A percentile compares a stretch with the other conserved stretches of the same genome.
Evolutionary conservation across 2,888 invertebrate genomes (phyloP).

Genomic region (Sepiola atlantica): DNA sequence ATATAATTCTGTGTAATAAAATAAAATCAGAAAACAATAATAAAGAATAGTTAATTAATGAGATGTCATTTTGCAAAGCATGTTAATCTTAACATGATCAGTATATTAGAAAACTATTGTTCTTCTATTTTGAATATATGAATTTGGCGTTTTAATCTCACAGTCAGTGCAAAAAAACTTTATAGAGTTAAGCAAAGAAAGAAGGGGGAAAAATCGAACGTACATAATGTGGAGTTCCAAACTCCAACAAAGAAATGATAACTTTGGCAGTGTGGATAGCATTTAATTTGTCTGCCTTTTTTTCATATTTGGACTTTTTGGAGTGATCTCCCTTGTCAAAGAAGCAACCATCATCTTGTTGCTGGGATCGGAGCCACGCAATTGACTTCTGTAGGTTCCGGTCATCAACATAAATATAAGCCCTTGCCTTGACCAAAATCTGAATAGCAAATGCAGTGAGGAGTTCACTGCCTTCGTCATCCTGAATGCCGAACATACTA

Average conservation of each 20-base stretch:
- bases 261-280: conserved; percentile 58
- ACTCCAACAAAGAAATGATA: conserved; percentile 57
- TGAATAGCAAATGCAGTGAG: conserved; percentile 84
- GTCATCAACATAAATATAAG: conserved; percentile 78
- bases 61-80: no score
- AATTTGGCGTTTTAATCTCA: no score
- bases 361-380: conserved; percentile 74
- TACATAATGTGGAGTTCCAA: conserved; percentile 52
- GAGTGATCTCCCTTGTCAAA: conserved; percentile 65
- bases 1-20: no score
- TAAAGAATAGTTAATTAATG: no score
- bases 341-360: conserved; percentile 86
- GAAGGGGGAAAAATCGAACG: background rate
- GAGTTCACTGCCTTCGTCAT: conserved; percentile 60
- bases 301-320: background rate
- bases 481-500: conserved; percentile 61
- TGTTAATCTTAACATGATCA: no score
- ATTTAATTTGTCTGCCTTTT: background rate
- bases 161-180: no score
- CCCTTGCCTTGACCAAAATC: conserved; percentile 79
- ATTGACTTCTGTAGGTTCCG: conserved; percentile 59
- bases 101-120: no score
- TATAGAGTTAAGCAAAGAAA: background rate
- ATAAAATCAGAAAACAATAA: no score
- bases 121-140: no score